Evolutionary conservation across 2,797 vertebrate genomes (phyloP).

Genomic region (Sylvia borin): DNA sequence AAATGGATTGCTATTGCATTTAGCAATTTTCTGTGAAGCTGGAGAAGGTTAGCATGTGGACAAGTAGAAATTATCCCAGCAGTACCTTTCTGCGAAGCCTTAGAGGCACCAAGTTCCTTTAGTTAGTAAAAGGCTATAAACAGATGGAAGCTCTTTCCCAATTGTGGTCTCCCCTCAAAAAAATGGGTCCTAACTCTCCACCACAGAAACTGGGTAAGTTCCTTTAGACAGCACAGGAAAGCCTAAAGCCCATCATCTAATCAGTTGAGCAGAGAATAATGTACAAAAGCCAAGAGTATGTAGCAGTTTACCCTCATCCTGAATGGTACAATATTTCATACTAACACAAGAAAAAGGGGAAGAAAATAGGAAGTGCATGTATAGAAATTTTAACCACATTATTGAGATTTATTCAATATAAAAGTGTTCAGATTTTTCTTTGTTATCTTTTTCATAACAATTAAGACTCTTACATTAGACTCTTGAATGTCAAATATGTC

Average conservation of each 20-base stretch:
- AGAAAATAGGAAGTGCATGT: background rate
- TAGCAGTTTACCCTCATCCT: background rate
- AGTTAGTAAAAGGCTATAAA: background rate
- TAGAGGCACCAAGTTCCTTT: background rate
- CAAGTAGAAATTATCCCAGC: background rate
- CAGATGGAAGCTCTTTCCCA: background rate
- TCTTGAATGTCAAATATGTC: background rate
- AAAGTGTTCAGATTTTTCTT: background rate
- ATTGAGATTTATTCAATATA: background rate
- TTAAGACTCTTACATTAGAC: background rate
- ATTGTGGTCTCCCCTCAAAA: fast-evolving
- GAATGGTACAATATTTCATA: background rate
- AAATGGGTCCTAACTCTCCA: background rate
- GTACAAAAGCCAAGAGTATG: background rate
- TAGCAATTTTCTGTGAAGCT: background rate
- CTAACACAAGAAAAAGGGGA: background rate
- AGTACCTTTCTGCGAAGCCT: background rate
- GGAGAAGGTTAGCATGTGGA: background rate
- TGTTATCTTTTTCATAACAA: background rate
- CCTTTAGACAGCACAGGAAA: background rate
- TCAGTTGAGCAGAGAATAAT: background rate
- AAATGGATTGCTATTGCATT: background rate
- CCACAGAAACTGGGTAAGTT: background rate
- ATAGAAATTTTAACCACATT: background rate
- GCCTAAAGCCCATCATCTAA: background rate